Evolutionary conservation across 2,113 vertebrate species (phyloP).

Genomic region (Cyanistes caeruleus): DNA sequence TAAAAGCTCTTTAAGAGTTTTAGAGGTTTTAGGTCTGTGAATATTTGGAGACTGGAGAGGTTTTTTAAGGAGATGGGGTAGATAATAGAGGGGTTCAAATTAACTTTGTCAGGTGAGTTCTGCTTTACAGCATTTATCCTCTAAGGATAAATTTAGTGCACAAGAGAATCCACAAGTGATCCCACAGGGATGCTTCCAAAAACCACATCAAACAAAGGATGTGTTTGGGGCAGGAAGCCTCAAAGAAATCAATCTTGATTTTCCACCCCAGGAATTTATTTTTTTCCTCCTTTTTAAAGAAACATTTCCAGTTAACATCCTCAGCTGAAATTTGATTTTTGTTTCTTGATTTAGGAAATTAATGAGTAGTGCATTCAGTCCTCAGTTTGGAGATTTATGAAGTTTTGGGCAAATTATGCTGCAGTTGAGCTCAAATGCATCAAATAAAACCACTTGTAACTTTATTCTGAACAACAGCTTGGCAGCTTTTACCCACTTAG

Average conservation of each 20-base stretch:
- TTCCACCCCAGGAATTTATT: background rate
- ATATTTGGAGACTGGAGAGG: background rate
- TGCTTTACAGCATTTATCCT: background rate
- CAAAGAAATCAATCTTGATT: background rate
- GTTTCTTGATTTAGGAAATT: background rate
- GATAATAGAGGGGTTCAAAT: background rate
- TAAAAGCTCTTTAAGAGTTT: background rate
- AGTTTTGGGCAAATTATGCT: background rate
- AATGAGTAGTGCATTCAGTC: background rate
- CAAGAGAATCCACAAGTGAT: background rate
- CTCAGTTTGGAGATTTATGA: background rate
- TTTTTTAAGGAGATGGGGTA: background rate
- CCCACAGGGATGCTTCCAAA: background rate
- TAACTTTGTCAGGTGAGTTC: fast-evolving
- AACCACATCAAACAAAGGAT: background rate
- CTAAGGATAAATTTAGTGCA: background rate
- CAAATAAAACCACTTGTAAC: background rate
- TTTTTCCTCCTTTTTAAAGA: background rate
- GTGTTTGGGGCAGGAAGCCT: background rate
- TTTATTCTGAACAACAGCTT: background rate
- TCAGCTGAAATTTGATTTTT: background rate
- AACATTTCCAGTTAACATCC: background rate
- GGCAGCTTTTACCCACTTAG: background rate
- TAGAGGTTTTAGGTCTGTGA: no score
- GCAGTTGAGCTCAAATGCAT: background rate